These are phyloP conservation scores for Drosophila nr. medialis DNA, from an alignment of 2,888 invertebrate species.

Conservation along the genomic window DNA sequence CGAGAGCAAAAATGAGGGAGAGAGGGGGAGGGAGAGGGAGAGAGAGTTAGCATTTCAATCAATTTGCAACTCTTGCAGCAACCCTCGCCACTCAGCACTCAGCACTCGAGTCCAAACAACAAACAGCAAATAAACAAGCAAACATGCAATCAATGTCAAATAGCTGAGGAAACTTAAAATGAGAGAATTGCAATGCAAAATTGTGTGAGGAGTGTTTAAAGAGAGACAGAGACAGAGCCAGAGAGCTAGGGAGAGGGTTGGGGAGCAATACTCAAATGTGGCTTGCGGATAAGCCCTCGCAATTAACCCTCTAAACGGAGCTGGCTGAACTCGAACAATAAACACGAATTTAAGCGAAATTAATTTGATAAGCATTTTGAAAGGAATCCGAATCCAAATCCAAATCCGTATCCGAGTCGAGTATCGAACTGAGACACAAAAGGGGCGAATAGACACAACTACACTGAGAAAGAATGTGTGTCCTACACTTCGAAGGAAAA, in stretches of 20 bases:
- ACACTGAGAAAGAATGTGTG: not conserved
- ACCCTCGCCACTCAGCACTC: constrained; percentile 49
- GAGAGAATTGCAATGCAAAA: not conserved
- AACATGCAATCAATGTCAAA: constrained; percentile 57
- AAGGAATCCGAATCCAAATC: constrained; percentile 28
- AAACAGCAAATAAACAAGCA: constrained; percentile 36
- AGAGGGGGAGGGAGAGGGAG: not conserved
- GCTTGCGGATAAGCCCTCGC: constrained; percentile 56
- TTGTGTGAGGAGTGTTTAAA: not conserved
- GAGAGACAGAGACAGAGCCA: not conserved
- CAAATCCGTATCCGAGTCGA: constrained; percentile 16
- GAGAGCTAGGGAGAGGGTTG: not conserved
- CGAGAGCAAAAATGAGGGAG: not conserved
- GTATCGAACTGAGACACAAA: not conserved
- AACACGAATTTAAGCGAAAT: constrained; percentile 74
- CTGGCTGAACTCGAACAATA: constrained; percentile 56
- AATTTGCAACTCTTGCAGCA: constrained; percentile 58
- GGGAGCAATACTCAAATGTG: not conserved
- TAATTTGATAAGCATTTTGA: constrained; percentile 77
- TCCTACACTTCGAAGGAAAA: not conserved
- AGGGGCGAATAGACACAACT: not conserved
- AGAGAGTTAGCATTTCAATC: constrained; percentile 43
- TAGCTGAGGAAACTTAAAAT: constrained; percentile 9
- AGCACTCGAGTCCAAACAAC: constrained; percentile 39
- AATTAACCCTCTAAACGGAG: constrained; percentile 67